Percentiles rank a stretch among this genome's conserved stretches.
These are phyloP conservation scores for Trissoscelio sp. DNA, from an alignment of 2,888 invertebrate genomes.

Conservation along the genomic window DNA sequence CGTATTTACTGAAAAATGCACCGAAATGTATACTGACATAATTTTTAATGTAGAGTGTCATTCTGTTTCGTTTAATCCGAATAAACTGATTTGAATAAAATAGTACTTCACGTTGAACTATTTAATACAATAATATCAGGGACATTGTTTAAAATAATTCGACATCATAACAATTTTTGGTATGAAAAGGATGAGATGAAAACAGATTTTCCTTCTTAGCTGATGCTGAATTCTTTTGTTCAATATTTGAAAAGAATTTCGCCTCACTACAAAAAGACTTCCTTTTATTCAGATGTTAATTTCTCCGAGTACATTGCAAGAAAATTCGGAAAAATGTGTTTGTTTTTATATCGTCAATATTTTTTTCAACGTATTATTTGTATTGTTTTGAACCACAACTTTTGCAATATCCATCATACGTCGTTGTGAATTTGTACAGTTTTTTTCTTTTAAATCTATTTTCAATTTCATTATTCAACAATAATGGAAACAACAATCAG, in stretches of 20 bases:
- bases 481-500: not conserved
- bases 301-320: conserved; percentile 7
- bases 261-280: conserved; percentile 13
- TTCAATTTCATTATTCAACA: not conserved
- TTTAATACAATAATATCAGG: conserved; percentile 7
- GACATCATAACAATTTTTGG: conserved; percentile 23
- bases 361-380: not conserved
- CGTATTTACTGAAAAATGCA: not conserved
- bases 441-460: not conserved
- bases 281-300: conserved; percentile 31
- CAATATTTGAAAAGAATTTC: conserved; percentile 24
- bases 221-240: conserved; percentile 33
- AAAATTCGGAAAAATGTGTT: conserved; percentile 10
- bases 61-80: conserved; percentile 9
- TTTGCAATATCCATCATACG: too few relatives aligned
- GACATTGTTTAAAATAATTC: conserved; percentile 31
- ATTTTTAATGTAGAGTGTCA: not conserved
- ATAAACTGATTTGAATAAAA: conserved; percentile 5
- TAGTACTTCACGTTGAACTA: conserved; percentile 3
- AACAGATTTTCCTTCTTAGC: conserved; percentile 20
- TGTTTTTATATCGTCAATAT: conserved; percentile 16
- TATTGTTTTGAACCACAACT: not conserved
- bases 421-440: too few relatives aligned
- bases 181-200: conserved; percentile 18
- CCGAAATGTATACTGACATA: not conserved